A percentile compares a stretch with the other conserved stretches of the same genome.
Evolutionary conservation across 2,113 vertebrate genomes (phyloP).

Genomic region (Colinus virginianus): DNA sequence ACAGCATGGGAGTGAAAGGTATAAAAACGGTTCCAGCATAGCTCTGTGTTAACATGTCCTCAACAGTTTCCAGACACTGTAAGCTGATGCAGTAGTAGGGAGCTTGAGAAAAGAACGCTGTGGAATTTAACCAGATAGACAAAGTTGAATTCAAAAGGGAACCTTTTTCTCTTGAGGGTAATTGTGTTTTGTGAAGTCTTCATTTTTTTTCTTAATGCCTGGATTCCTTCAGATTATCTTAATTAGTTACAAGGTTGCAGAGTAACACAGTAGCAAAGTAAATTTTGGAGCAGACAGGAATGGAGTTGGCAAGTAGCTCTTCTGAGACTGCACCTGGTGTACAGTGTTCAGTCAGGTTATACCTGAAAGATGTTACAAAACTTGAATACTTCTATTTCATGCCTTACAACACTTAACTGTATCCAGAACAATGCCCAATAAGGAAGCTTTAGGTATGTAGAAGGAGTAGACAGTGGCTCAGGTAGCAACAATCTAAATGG

Average conservation of each 20-base stretch:
- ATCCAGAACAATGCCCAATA: background rate
- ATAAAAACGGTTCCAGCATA: background rate
- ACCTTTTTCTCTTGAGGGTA: conserved; percentile 57
- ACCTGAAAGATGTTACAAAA: background rate
- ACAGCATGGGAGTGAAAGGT: background rate
- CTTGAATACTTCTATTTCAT: background rate
- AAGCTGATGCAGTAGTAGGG: background rate
- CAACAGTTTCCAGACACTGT: background rate
- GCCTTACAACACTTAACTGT: background rate
- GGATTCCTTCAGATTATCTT: conserved; percentile 49
- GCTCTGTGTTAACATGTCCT: background rate
- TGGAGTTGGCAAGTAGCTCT: background rate
- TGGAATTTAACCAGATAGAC: conserved; percentile 31
- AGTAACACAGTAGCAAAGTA: background rate
- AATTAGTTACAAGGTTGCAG: background rate
- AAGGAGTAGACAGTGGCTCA: background rate
- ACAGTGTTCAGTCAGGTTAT: background rate
- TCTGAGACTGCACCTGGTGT: background rate
- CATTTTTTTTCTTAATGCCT: conserved; percentile 40
- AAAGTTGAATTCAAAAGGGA: conserved; percentile 51
- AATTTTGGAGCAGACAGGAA: background rate
- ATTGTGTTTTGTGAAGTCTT: conserved; percentile 63
- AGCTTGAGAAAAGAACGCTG: background rate
- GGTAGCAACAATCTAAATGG: background rate
- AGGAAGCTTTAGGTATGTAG: background rate